A percentile compares a stretch with the other conserved stretches of the same genome.
phyloP scores from a whole-genome alignment of 2,797 vertebrate genomes.

The Sebastes taczanowskii region DNA sequence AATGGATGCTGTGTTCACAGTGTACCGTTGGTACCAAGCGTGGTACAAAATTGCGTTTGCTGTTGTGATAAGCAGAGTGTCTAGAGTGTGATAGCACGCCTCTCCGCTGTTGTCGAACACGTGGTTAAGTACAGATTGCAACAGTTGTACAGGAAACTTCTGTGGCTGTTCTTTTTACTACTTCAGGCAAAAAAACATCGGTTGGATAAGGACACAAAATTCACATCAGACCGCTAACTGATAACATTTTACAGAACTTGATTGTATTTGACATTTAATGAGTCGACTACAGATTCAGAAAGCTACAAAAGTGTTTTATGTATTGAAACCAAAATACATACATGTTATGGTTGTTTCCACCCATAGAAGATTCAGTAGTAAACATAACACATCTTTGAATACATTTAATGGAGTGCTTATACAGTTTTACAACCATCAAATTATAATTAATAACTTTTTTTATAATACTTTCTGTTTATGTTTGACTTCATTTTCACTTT shows the following conservation, averaged over 20 bases:
- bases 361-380: background rate
- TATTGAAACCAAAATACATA: background rate
- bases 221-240: background rate
- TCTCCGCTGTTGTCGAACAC: background rate
- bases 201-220: background rate
- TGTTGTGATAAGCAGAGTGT: background rate
- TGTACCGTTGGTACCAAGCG: background rate
- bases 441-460: background rate
- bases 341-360: background rate
- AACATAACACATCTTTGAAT: background rate
- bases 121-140: slow-evolving; percentile 48
- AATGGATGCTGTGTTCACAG: background rate
- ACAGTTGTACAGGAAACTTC: slow-evolving; percentile 65
- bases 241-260: background rate
- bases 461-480: background rate
- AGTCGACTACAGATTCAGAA: background rate
- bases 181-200: background rate
- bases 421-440: background rate
- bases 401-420: background rate
- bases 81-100: background rate
- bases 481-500: background rate
- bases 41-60: background rate
- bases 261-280: background rate
- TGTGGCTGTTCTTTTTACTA: slow-evolving; percentile 39
- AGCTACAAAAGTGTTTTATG: background rate